Evolutionary conservation across 1,140 invertebrate genomes (phyloP), one percentile per base, ranked within the genome.

Genomic region (Drosophila bocqueti): DNA sequence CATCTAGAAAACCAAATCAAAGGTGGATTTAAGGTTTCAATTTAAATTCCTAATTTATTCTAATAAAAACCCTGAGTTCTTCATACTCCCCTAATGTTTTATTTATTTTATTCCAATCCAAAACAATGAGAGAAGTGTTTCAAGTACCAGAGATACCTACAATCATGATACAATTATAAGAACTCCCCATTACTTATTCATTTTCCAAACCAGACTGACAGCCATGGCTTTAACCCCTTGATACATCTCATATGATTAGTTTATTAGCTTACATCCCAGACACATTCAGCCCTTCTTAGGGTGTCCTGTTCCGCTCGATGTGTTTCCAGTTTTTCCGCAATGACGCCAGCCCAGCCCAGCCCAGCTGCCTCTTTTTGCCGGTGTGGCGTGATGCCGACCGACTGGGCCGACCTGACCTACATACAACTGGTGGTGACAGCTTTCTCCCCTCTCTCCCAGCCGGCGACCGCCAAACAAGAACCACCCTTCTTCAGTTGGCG

Each of bases 311-410:
- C 26, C 50, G 43, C n/a, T 47, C 34, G 0, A 11, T 36, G 31
- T 57, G 40, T 29, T 26, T 18, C 18, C 55, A 58, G 42, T 68
- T 38, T 13, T 38, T 67, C 55, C 36, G 62, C 26, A 73, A 69
- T 86, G 83, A 79, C 79, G 83, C 66, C 83, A 38, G 52, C 8
- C 31, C 21, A 38, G 34, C 13, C 31, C 21, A 38, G 52, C 52
- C 29, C 49, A 82, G 54, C 55, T 68, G 42, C 46, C 46, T 36
- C 24, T 43, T 45, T 67, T 50, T 9, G 55, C 43, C 55, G 52
- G 79, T 87, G 77, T 87, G 81, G 81, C 84, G 81, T 89, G 84
- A 89, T 81, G 77, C 47, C 74, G 47, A 36, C 65, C 68, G 31
- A 50, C 40, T 52, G 46, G 50, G 63, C 63, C 58, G 55, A 42